Conservation (phyloP, 2,113 vertebrate genomes). For the Haplotaxodon microlepis region DNA sequence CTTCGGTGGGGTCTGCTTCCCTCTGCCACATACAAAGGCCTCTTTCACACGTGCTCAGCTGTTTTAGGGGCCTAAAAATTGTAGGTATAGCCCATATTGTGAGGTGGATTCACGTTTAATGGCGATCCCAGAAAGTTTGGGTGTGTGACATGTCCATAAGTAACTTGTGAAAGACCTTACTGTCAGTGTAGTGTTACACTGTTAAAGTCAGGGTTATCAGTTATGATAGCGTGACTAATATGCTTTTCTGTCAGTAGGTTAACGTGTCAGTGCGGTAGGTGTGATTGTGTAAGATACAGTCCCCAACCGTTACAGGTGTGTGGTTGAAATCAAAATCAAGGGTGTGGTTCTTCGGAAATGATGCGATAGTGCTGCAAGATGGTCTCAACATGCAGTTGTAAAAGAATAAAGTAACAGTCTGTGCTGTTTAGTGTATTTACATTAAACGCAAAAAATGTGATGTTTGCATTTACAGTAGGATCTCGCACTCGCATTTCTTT, state of each 20-base stretch:
- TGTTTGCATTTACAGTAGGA: background rate
- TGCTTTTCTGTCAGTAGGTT: background rate
- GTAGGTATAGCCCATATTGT: background rate
- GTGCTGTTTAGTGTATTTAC: background rate
- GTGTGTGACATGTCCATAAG: background rate
- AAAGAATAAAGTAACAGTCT: background rate
- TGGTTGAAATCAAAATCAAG: background rate
- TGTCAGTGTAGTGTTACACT: background rate
- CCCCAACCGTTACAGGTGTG: background rate
- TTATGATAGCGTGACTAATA: background rate
- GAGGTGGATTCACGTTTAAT: background rate
- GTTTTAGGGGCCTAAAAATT: background rate
- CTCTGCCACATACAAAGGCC: slow-evolving; percentile 51
- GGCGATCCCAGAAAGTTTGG: background rate
- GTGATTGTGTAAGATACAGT: background rate
- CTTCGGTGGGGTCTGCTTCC: slow-evolving; percentile 18
- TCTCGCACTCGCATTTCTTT: accelerated
- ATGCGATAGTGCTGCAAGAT: background rate
- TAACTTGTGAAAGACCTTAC: background rate
- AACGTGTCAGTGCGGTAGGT: background rate
- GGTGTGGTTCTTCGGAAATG: background rate
- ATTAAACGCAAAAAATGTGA: background rate
- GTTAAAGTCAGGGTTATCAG: background rate
- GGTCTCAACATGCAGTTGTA: accelerated
- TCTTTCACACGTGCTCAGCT: slow-evolving; percentile 43